Base-by-base conservation (phyloP, 2,113 vertebrate genomes). In the Hemiscyllium ocellatum region DNA sequence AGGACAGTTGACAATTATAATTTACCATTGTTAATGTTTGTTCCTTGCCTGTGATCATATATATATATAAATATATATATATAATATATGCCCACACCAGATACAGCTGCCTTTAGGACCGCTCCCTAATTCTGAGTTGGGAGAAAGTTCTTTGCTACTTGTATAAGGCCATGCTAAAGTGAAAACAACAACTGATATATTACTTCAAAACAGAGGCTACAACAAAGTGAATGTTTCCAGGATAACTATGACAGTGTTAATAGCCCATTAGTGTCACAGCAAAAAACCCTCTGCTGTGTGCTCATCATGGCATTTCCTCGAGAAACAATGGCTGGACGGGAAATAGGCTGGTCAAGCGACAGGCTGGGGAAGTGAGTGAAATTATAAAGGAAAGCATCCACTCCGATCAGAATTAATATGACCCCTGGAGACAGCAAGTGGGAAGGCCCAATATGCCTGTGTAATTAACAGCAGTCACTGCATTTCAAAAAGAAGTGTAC, bases 391-490 rank as follows among this genome's bases (percentile, higher is more conserved):
- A n/a, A 93, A 93, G 37, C 89, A 66, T 93, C 29, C 89, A 37
- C 89, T 42, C 56, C 19, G 89, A 37, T 93, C n/a, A n/a, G 89
- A 93, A 93, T 66, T 93, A 93, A 93, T 93, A 29, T 66, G n/a
- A 93, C 33, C 89, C 61, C 29, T 37, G 20, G 61, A 68, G n/a
- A 93, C 89, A 66, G 52, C 61, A 66, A 93, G 33, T 61, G 56
- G 61, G 61, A 66, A 42, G 89, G 19, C 33, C 17, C 61, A 93
- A 22, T 68, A 37, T n/a, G 19, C n/a, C 61, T n/a, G 33, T 66
- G 37, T 93, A 93, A 66, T 93, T 93, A 93, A 22, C 56, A 93
- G 19, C 89, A 93, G 65, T 42, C 89, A 93, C 61, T 66, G 61
- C 61, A 37, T 19, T 8, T 68, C 56, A 93, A 65, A 66, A 93